These are phyloP conservation scores for Euwallacea similis DNA, from an alignment of 1,140 invertebrate genomes.

Conservation along the genomic window DNA sequence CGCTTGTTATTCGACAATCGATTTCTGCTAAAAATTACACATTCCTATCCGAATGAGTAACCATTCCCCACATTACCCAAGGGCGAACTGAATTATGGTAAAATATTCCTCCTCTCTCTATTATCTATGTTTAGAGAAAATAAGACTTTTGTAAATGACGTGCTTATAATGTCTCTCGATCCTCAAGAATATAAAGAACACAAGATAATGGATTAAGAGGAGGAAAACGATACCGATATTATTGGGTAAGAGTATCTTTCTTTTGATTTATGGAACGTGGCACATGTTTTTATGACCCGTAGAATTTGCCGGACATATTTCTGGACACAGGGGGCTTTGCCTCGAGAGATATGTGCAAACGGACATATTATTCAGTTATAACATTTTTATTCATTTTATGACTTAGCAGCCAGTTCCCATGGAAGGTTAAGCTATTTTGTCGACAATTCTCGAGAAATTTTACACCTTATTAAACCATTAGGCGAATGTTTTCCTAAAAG, in stretches of 20 bases:
- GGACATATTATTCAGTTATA: neutral
- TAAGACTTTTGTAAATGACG: slow-evolving; percentile 28
- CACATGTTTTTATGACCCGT: slow-evolving; percentile 25
- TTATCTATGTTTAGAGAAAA: slow-evolving; percentile 9
- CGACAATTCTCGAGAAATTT: too few relatives aligned
- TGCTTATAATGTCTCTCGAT: slow-evolving; percentile 21
- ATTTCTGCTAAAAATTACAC: too few relatives aligned
- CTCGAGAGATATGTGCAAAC: too few relatives aligned
- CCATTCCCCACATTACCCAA: neutral
- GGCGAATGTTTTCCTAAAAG: too few relatives aligned
- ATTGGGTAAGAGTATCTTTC: slow-evolving; percentile 31
- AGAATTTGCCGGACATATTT: slow-evolving; percentile 25
- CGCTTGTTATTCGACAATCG: too few relatives aligned
- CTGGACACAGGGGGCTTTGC: neutral
- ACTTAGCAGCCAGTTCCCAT: neutral
- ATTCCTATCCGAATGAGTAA: too few relatives aligned
- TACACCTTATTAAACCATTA: too few relatives aligned
- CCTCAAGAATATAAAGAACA: slow-evolving; percentile 24
- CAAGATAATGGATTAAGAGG: slow-evolving; percentile 30
- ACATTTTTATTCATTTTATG: neutral
- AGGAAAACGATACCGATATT: slow-evolving; percentile 35
- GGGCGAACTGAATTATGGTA: too few relatives aligned
- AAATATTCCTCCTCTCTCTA: neutral
- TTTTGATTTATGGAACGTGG: slow-evolving; percentile 28
- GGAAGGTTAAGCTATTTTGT: neutral